Percentiles rank a stretch among this genome's conserved stretches.
phyloP scores from a whole-genome alignment of 1,140 invertebrate species.

The Diuraphis noxia region DNA sequence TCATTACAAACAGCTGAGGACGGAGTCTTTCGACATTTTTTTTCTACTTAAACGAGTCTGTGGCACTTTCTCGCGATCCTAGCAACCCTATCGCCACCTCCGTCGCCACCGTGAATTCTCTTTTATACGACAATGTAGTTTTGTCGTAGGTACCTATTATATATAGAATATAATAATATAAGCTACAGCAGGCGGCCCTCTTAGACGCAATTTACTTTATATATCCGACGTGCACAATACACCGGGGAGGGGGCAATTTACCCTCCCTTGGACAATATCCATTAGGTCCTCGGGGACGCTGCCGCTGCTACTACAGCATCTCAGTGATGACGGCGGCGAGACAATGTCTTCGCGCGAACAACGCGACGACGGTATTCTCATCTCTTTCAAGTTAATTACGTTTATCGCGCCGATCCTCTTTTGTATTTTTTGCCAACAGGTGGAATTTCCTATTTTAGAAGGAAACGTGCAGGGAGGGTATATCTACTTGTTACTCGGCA shows the following conservation, averaged over 20 bases:
- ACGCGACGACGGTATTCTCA: not conserved
- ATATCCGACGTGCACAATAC: constrained; percentile 41
- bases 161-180: too few relatives aligned
- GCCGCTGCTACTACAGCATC: not conserved
- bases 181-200: not conserved
- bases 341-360: constrained; percentile 36
- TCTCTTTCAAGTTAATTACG: constrained; percentile 47
- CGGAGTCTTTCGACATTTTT: not conserved
- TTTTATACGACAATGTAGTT: constrained; percentile 24
- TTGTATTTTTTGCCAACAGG: constrained; percentile 38
- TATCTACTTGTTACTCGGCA: not conserved
- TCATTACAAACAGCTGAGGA: not conserved
- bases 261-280: constrained; percentile 1
- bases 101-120: not conserved
- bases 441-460: constrained; percentile 26
- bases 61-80: not conserved
- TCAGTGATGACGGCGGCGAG: not conserved
- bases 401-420: constrained; percentile 31
- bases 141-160: not conserved
- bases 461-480: not conserved
- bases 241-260: not conserved
- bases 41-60: constrained; percentile 26
- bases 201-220: constrained; percentile 51
- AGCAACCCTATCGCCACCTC: not conserved
- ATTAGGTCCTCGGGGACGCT: constrained; percentile 42